A percentile compares a stretch with the other conserved stretches of the same genome.
These are phyloP conservation scores for Semnornis frantzii DNA, from an alignment of 2,113 vertebrate genomes.

Conservation along the genomic window DNA sequence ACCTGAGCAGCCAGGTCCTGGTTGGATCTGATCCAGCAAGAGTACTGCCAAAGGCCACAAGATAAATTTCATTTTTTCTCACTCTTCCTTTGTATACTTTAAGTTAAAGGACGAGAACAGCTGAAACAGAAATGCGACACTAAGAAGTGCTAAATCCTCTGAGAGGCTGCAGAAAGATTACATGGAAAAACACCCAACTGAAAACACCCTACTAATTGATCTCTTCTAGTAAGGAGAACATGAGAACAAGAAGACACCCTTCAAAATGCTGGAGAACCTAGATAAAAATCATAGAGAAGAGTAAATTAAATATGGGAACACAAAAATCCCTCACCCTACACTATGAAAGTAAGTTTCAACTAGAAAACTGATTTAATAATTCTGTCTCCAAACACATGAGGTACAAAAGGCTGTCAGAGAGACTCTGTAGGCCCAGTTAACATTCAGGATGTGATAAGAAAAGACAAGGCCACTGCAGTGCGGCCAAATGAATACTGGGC, in stretches of 20 bases:
- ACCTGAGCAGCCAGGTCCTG: background rate
- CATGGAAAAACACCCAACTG: background rate
- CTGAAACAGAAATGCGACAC: background rate
- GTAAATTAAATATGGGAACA: background rate
- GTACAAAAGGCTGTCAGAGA: background rate
- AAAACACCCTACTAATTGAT: background rate
- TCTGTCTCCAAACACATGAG: background rate
- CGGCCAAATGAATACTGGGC: background rate
- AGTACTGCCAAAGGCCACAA: background rate
- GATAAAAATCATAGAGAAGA: background rate
- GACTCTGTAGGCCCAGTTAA: background rate
- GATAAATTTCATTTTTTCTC: background rate
- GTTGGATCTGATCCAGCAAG: background rate
- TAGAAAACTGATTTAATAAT: background rate
- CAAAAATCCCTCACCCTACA: background rate
- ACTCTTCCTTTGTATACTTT: background rate
- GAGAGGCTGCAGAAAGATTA: background rate
- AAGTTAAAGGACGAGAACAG: background rate
- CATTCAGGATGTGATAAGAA: background rate
- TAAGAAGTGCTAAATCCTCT: background rate
- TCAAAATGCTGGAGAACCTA: background rate
- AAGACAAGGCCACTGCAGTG: background rate
- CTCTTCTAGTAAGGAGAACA: background rate
- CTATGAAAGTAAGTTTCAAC: background rate
- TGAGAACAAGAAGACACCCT: background rate